Evolutionary conservation across 2,888 invertebrate species (phyloP).

Genomic region (Caenorhabditis afra): DNA sequence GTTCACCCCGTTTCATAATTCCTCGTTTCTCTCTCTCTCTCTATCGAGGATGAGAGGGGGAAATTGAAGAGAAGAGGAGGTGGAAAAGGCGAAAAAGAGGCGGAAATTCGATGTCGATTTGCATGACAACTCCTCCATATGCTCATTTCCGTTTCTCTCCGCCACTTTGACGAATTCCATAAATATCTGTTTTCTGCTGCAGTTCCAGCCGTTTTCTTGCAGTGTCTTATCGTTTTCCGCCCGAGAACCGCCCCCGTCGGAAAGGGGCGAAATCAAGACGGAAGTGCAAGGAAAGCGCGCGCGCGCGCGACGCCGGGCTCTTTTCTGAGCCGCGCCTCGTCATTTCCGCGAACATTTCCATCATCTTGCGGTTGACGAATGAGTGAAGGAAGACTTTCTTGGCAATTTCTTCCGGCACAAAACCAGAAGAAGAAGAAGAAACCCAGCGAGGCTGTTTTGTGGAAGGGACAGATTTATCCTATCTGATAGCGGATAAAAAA

Average conservation of each 20-base stretch:
- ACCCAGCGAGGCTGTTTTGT: too few relatives aligned
- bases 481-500: too few relatives aligned
- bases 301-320: too few relatives aligned
- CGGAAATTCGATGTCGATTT: conserved; percentile 51
- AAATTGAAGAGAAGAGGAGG: neutral
- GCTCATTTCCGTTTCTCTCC: conserved; percentile 28
- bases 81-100: neutral
- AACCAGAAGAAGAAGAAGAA: neutral
- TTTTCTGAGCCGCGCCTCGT: neutral
- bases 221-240: neutral
- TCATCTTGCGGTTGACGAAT: conserved; percentile 52
- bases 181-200: conserved; percentile 1
- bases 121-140: conserved; percentile 39
- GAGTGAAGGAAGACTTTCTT: conserved; percentile 17
- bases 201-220: neutral
- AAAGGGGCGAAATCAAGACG: neutral
- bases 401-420: neutral
- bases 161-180: neutral
- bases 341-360: conserved; percentile 46
- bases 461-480: too few relatives aligned
- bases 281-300: neutral
- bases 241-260: too few relatives aligned
- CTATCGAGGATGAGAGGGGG: neutral
- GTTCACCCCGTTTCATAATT: conserved; percentile 11
- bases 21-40: neutral